Evolutionary conservation across 2,888 invertebrate species (phyloP), one percentile per base, ranked within the genome.

Genomic region (Lasioglossum lativentre): DNA sequence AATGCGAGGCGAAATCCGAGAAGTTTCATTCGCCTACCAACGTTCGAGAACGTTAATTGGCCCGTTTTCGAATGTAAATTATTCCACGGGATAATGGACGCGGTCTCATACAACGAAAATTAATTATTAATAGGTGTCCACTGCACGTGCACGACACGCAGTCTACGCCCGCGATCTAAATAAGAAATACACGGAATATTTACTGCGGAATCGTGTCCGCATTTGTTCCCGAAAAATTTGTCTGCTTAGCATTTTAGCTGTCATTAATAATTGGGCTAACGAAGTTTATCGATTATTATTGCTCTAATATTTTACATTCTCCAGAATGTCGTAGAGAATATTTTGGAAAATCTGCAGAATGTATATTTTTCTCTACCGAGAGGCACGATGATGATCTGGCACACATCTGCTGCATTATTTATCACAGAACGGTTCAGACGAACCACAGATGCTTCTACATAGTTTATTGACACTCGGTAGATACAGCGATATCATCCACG

Each of bases 1-100:
- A 79, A 74, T n/a, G 8, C 45, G 12, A 52, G 4, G 40, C 30
- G 59, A 34, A 75, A 30, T 74, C 59, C 14, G 42, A n/a, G 80
- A 72, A 72, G 75, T 56, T 83, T 72, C 12, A 75, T 47, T 38
- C 72, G 2, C 70, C 19, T 16, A 27, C 27, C 16, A n/a, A 34
- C 52, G 38, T 6, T 42, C 10, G 14, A 4, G 80, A 66, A 79
- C 45, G 27, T 59, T 59, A 66, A 59, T 72, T 77, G 34, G 63
- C 23, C 6, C 47, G 2, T 63, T 66, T 71, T 30, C 34, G 14
- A 42, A 23, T 14, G 27, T 30, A 73, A 63, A 72, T 78, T 78
- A 71, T 71, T 56, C 14, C 12, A 2, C 27, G 42, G 27, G 5
- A 27, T 30, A 56, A 71, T 23, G 66, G 30, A 76, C n/a, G 47